Evolutionary conservation across 2,113 vertebrate species (phyloP), one percentile per base, ranked within the genome.

Genomic region (Lichenostomus cassidix): DNA sequence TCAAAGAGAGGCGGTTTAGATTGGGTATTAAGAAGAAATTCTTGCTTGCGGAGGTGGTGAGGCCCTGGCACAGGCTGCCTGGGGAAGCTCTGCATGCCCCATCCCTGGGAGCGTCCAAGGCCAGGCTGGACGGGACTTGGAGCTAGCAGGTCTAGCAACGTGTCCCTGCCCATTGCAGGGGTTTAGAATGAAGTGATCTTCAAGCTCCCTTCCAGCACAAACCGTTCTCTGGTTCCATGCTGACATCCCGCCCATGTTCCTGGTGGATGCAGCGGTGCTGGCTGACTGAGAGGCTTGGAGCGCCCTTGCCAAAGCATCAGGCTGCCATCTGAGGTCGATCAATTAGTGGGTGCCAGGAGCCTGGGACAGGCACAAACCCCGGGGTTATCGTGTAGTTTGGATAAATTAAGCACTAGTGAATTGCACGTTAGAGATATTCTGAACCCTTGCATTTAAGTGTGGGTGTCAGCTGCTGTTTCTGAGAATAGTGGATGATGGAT

Each of bases 241-340:
- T 4, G 59, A 1, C n/a, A 7, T 20, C 60, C 24, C 7, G 3
- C 8, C 52, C 3, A 8, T 1, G 19, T 19, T 39, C 10, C 3
- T 2, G 50, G n/a, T 8, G 16, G 14, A 1, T 1, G 53, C 29
- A 8, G 49, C 86, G 2, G 39, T 5, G 44, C 37, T 31, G 58
- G 35, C 47, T n/a, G 0, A 15, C 3, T 4, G 49, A 14, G 56
- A 10, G 20, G 55, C 7, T 46, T 16, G 52, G 21, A 20, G 4
- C 4, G 50, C 3, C 46, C 56, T 49, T 15, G 15, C 23, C 33
- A 6, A 5, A 63, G 22, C 41, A 35, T 31, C 37, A 2, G 37
- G 14, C 11, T 16, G 28, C 1, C 3, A 7, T 7, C 19, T 28
- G 20, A 15, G 19, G 12, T 37, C 22, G 10, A 1, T 28, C 10